phyloP scores from a whole-genome alignment of 1,140 invertebrate genomes.

The Drosophila parvula region DNA sequence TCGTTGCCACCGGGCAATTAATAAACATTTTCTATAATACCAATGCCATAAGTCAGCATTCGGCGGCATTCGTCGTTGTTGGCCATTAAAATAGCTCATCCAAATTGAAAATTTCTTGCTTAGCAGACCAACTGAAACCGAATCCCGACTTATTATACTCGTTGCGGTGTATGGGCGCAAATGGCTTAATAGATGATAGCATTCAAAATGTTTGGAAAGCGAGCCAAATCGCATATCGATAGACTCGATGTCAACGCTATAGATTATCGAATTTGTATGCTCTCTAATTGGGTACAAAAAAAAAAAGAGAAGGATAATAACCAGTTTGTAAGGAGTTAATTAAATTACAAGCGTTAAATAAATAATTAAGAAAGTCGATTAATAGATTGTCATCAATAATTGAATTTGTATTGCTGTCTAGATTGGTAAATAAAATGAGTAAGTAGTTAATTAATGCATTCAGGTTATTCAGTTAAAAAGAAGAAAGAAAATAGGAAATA shows the following conservation, averaged over 20 bases:
- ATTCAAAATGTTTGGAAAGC: constrained; percentile 49
- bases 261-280: not conserved
- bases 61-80: constrained; percentile 33
- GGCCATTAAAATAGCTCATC: constrained; percentile 72
- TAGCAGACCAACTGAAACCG: constrained; percentile 1
- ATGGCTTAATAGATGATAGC: constrained; percentile 68
- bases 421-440: not conserved
- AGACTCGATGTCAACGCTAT: constrained; percentile 31
- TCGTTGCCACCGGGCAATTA: constrained; percentile 60
- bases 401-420: no score
- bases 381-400: no score
- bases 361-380: no score
- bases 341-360: no score
- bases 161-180: constrained; percentile 42
- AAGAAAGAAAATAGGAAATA: not conserved
- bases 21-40: constrained; percentile 58
- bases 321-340: no score
- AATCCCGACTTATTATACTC: not conserved
- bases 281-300: not conserved
- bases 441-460: not conserved
- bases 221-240: constrained; percentile 42
- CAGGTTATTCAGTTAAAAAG: no score
- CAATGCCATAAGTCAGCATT: constrained; percentile 53
- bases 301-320: not conserved
- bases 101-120: constrained; percentile 69